Evolutionary conservation across 2,888 invertebrate species (phyloP).

Genomic region (Polymixis lichenea): DNA sequence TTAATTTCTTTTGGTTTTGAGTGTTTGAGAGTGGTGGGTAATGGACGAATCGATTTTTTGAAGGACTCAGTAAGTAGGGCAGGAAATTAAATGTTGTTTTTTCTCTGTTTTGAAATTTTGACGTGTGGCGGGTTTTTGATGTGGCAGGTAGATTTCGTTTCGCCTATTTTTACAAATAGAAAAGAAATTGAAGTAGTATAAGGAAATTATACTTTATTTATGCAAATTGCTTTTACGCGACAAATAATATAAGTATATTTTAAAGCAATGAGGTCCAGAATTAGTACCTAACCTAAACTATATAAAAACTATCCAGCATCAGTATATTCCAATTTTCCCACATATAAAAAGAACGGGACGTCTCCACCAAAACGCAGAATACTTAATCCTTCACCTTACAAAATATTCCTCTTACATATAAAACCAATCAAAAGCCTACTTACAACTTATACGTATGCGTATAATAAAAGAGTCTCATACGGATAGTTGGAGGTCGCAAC

Average conservation of each 20-base stretch:
- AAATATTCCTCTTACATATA: constrained; percentile 37
- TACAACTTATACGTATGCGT: constrained; percentile 64
- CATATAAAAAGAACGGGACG: background rate
- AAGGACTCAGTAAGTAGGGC: constrained; percentile 32
- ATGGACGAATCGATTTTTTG: constrained; percentile 61
- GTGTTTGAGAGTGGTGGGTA: constrained; percentile 58
- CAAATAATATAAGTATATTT: background rate
- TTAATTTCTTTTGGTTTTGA: constrained; percentile 67
- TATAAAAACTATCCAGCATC: background rate
- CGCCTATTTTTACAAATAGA: background rate
- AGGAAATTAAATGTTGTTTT: constrained; percentile 24
- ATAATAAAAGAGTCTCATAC: constrained; percentile 72
- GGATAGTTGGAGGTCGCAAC: constrained; percentile 76
- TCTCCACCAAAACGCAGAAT: constrained; percentile 12
- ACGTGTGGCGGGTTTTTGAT: constrained; percentile 21
- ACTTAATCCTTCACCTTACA: constrained; percentile 29
- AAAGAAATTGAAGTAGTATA: background rate
- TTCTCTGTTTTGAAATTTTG: constrained; percentile 10
- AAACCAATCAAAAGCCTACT: constrained; percentile 64
- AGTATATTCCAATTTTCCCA: background rate
- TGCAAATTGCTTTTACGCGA: background rate
- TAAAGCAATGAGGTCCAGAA: background rate
- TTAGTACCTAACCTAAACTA: background rate
- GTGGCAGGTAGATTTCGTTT: constrained; percentile 5
- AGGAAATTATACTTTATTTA: background rate